Percentiles rank a stretch among this genome's conserved stretches.
These are phyloP conservation scores for Sabatieria punctata DNA, from an alignment of 2,888 invertebrate species.

Conservation along the genomic window DNA sequence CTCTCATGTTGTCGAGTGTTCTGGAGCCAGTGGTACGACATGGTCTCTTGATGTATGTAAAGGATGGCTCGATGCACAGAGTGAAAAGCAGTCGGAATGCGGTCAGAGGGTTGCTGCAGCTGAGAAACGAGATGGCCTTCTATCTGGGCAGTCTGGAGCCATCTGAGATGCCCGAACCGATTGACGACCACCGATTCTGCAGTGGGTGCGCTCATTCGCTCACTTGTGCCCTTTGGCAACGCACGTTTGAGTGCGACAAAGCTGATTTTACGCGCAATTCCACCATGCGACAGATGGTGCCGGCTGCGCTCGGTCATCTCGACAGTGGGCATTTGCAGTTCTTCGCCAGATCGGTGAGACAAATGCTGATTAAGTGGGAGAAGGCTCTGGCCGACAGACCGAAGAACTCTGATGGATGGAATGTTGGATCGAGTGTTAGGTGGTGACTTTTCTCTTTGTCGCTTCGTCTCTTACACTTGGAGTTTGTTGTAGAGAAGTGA, in stretches of 20 bases:
- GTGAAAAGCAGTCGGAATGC: slow-evolving; percentile 40
- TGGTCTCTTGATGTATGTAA: neutral
- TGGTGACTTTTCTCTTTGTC: no score
- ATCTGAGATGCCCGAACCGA: neutral
- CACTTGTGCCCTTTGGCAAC: neutral
- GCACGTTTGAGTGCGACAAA: neutral
- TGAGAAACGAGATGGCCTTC: slow-evolving; percentile 59
- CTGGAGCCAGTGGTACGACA: neutral
- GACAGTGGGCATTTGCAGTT: no score
- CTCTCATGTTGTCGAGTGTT: slow-evolving; percentile 1
- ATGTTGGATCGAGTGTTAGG: neutral
- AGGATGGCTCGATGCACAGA: neutral
- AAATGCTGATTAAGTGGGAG: no score
- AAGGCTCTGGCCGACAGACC: neutral
- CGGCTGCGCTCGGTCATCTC: no score
- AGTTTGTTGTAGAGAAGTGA: no score
- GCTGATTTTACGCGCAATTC: no score
- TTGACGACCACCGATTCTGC: neutral
- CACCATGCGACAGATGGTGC: no score
- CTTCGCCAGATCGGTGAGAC: no score
- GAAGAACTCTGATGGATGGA: neutral
- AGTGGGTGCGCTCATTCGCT: neutral
- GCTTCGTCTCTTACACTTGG: no score
- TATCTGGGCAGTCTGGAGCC: neutral
- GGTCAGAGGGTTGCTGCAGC: slow-evolving; percentile 55